These are phyloP conservation scores for Forbesichthys papilliferus DNA, from an alignment of 2,113 vertebrate species.

Conservation along the genomic window DNA sequence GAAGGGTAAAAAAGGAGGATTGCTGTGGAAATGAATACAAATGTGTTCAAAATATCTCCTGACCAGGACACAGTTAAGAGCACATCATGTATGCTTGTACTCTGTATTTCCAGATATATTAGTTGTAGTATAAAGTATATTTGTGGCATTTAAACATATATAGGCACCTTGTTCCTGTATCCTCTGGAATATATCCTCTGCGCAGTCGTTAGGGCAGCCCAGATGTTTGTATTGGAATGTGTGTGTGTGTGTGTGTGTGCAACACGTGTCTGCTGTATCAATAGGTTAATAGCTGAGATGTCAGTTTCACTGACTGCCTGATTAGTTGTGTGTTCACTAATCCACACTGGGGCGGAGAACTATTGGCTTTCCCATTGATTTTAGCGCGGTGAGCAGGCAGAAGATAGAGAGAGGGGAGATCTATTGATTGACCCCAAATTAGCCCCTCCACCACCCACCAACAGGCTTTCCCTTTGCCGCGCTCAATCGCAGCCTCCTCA, in stretches of 20 bases:
- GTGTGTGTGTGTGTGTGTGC: slow-evolving; percentile 40
- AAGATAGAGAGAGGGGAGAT: slow-evolving; percentile 78
- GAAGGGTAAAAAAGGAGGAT: slow-evolving; percentile 33
- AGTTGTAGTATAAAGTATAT: not conserved
- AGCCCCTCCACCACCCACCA: slow-evolving; percentile 63
- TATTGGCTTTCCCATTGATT: slow-evolving; percentile 83
- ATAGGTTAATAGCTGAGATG: slow-evolving; percentile 81
- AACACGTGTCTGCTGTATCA: slow-evolving; percentile 70
- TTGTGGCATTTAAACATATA: not conserved
- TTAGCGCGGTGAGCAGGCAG: slow-evolving; percentile 76
- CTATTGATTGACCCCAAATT: slow-evolving; percentile 86
- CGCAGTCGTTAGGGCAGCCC: slow-evolving; percentile 11
- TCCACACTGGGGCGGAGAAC: slow-evolving; percentile 76
- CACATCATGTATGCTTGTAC: not conserved
- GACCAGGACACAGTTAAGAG: no score
- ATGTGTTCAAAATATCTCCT: not conserved
- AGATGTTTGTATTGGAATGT: slow-evolving; percentile 58
- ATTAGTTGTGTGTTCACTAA: slow-evolving; percentile 84
- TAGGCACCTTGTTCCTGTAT: not conserved
- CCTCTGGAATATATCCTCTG: slow-evolving; percentile 18
- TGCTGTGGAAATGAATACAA: not conserved
- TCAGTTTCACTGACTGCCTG: slow-evolving; percentile 79
- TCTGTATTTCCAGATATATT: not conserved
- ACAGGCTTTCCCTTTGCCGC: slow-evolving; percentile 39
- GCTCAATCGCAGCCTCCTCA: slow-evolving; percentile 46